Conservation (phyloP, 2,113 vertebrate species). For the Hemichromis elongatus region DNA sequence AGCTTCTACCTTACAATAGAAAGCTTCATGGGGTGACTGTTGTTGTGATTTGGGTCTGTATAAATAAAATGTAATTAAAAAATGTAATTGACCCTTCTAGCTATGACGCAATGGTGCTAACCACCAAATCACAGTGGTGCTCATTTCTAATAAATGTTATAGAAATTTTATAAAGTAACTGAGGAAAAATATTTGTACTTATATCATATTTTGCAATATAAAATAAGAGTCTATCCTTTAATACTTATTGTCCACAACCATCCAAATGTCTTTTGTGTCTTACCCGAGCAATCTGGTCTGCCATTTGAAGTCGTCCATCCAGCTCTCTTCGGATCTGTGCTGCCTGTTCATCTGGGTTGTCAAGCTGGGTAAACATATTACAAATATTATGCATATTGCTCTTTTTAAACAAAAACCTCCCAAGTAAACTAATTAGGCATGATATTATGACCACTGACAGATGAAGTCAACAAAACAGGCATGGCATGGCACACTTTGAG, state of each 20-base stretch:
- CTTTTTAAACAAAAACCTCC: background rate
- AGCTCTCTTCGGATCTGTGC: conserved; percentile 96
- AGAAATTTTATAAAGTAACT: background rate
- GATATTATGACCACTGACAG: background rate
- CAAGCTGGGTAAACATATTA: conserved; percentile 78
- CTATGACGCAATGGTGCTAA: background rate
- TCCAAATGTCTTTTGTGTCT: background rate
- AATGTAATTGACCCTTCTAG: background rate
- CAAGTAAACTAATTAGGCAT: background rate
- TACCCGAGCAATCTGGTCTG: conserved; percentile 96
- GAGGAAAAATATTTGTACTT: background rate
- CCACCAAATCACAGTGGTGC: background rate
- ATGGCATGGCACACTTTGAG: background rate
- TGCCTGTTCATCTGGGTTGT: conserved; percentile 97
- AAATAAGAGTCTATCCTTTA: background rate
- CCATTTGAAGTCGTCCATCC: conserved; percentile 97
- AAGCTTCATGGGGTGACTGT: background rate
- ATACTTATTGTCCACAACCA: background rate
- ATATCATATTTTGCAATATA: background rate
- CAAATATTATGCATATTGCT: background rate
- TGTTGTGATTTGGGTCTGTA: background rate
- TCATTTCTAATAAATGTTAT: background rate
- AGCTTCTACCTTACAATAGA: background rate
- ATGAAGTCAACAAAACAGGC: background rate
- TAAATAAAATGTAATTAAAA: background rate